Base-by-base conservation (phyloP, 2,888 invertebrate genomes). In the Drosophila neutralis region DNA sequence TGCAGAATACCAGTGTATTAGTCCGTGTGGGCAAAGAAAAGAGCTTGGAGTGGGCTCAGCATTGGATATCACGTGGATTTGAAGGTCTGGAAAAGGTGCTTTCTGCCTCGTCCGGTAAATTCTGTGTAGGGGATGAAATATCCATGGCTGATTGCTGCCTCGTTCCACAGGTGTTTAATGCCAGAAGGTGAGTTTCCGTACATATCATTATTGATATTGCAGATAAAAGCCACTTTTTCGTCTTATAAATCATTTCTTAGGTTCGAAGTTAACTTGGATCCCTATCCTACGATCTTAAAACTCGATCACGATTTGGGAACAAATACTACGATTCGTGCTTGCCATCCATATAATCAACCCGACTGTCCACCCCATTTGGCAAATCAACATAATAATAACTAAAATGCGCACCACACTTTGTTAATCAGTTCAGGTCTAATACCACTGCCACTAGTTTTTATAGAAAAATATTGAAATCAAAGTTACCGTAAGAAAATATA, bases 131-230 rank as follows among this genome's bases (percentile, higher is more conserved):
- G 0, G 97, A 99, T 93, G 96, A 97, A 78, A 95, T 99, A 63
- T 97, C 98, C 0, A 93, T 99, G 90, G 99, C 99, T 6, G 99
- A 99, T 93, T 96, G 98, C 89, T 98, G 97, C 91, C 94, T 99
- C 62, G 97, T 99, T 51, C 99, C 99, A 42, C 99, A 99, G 94
- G 96, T 98, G 57, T 98, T 97, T 92, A 98, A 98, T 94, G 98
- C 98, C 33, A 95, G 97, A 92, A 49, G 45, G 77, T 77, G 10
- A 61, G 8, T 15, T 29, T 3, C 4, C 13, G 7, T 6, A 24
- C 13, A 40, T 5, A 21, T 27, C 18, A 13, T 13, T 29, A 48
- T 72, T 27, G 13, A 7, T 21, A 7, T 21, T 0, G 4, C 33
- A 48, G 18, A 8, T 56, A 29, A 13, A 45, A 24, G 4, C 24